Evolutionary conservation across 2,888 invertebrate genomes (phyloP), one percentile per base, ranked within the genome.

Genomic region (Pedicia rivosa): DNA sequence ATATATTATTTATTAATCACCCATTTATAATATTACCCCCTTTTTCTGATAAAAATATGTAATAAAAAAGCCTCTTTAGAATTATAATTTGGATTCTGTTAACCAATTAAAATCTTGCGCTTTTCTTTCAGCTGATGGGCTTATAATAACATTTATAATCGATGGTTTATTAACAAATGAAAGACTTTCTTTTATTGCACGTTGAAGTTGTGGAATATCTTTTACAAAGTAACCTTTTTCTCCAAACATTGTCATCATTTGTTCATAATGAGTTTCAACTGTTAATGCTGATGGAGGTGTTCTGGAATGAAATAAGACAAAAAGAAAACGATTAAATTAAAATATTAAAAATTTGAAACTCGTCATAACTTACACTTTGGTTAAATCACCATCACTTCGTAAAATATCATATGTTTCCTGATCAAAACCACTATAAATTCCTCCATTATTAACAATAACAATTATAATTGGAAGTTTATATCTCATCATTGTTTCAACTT

Each of bases 401-500:
- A 88, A 67, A 31, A 76, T 74, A 26, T 70, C 63, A 62, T 77
- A 82, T 7, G 74, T 72, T 14, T 84, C 79, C 43, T 71, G 66
- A 50, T 82, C 79, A 42, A 92, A 69, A 5, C 95, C 95, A 35
- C 79, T 74, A 55, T 87, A 88, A 52, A 95, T 95, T 15, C 95
- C 95, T 54, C 82, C 90, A 65, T 97, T 97, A 62, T 97, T 97
- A 5, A 97, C 77, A 42, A 97, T 77, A 3, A 95, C 71, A 40
- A 94, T 74, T 24, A 88, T 74, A 19, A 95, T 73, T 0, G 95
- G 94, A 46, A 97, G 65, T 50, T 86, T 82, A 61, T 95, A 94
- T 41, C 94, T 80, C 53, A 82, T 77, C 74, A 94, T 86, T 0
- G 95, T 97, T 64, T 97, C 97, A 17, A 95, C 69, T 66, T 97